phyloP scores from a whole-genome alignment of 2,888 invertebrate species.

The Bursaphelenchus okinawaensis region DNA sequence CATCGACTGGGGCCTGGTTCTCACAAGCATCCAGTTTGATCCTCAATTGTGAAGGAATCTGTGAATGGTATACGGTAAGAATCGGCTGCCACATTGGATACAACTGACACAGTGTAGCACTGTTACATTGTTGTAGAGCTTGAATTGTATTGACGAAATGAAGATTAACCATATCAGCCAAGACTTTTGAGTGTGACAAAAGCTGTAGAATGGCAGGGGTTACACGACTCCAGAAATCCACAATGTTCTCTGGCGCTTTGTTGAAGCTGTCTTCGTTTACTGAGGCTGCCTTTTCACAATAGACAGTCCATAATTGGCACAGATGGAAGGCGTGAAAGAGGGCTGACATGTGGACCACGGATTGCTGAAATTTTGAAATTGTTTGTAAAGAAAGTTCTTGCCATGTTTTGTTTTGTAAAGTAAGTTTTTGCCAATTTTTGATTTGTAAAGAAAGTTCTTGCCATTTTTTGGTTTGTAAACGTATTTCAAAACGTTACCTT shows the following conservation, averaged over 20 bases:
- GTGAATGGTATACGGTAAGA: slow-evolving; percentile 79
- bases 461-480: slow-evolving; percentile 1
- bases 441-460: neutral
- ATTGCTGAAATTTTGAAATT: slow-evolving; percentile 4
- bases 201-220: slow-evolving; percentile 90
- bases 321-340: slow-evolving; percentile 93
- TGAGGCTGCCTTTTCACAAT: slow-evolving; percentile 80
- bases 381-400: neutral
- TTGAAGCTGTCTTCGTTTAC: slow-evolving; percentile 48
- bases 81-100: slow-evolving; percentile 94
- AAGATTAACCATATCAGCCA: slow-evolving; percentile 93
- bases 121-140: slow-evolving; percentile 87
- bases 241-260: slow-evolving; percentile 52
- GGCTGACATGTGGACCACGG: slow-evolving; percentile 85
- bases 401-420: neutral
- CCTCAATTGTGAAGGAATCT: slow-evolving; percentile 63
- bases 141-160: slow-evolving; percentile 91
- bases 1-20: slow-evolving; percentile 68
- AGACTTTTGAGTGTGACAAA: slow-evolving; percentile 80
- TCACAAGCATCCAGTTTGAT: slow-evolving; percentile 73
- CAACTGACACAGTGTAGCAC: slow-evolving; percentile 81
- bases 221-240: slow-evolving; percentile 97
- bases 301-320: slow-evolving; percentile 97
- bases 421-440: neutral
- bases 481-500: slow-evolving; percentile 67